These are phyloP conservation scores for Yasuhikotakia modesta DNA, from an alignment of 2,797 vertebrate genomes.

Conservation along the genomic window DNA sequence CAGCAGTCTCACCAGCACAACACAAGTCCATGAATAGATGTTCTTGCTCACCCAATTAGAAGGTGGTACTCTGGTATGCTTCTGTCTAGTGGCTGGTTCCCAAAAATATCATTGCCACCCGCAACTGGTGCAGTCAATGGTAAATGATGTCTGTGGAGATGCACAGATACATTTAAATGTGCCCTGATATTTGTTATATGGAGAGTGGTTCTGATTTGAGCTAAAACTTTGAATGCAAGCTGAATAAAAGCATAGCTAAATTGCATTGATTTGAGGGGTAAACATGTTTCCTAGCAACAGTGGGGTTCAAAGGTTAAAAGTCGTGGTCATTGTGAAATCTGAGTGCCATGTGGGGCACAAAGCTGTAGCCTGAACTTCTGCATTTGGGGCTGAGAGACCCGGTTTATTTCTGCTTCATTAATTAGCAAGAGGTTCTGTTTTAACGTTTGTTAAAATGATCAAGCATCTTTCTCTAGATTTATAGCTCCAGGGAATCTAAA, in stretches of 20 bases:
- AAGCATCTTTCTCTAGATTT: not conserved
- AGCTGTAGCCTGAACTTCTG: conserved; percentile 39
- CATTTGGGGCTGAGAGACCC: not conserved
- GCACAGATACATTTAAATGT: conserved; percentile 28
- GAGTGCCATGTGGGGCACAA: conserved; percentile 56
- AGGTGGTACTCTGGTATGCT: not conserved
- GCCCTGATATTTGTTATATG: conserved; percentile 2
- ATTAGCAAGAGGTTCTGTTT: conserved; percentile 6
- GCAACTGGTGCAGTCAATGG: conserved; percentile 14
- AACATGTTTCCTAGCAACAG: conserved; percentile 73
- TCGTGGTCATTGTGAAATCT: conserved; percentile 68
- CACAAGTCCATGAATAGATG: conserved; percentile 9
- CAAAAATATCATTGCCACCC: not conserved
- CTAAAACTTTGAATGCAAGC: conserved; percentile 40
- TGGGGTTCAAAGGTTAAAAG: conserved; percentile 70
- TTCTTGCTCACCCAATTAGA: not conserved
- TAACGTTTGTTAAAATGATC: not conserved
- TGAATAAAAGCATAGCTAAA: conserved; percentile 64
- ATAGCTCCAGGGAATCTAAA: conserved; percentile 20
- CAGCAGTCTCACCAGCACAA: conserved; percentile 4
- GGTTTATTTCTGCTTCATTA: conserved; percentile 2
- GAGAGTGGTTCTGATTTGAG: not conserved
- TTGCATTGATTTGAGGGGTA: conserved; percentile 67
- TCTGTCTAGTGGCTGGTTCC: conserved; percentile 8
- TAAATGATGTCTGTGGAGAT: conserved; percentile 42